Percentiles rank a stretch among this genome's conserved stretches.
Conservation (phyloP, 2,888 invertebrate species). For the Pseudococcus viburni region DNA sequence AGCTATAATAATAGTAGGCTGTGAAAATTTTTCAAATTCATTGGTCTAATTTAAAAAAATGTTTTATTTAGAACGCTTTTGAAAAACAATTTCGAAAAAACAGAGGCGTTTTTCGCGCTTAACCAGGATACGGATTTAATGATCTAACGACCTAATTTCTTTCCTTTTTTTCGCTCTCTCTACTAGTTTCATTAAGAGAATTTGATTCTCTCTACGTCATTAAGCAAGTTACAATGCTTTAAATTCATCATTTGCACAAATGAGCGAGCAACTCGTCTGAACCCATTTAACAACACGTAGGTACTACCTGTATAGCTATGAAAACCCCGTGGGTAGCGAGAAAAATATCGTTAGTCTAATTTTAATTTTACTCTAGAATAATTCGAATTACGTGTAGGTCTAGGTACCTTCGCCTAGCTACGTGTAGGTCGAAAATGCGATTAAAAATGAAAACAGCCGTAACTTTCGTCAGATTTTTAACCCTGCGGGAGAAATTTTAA, state of each 20-base stretch:
- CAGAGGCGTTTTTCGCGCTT: background rate
- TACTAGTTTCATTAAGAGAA: constrained; percentile 22
- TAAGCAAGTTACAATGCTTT: constrained; percentile 41
- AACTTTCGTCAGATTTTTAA: background rate
- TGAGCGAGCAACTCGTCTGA: background rate
- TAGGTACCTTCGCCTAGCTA: background rate
- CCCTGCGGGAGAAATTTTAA: background rate
- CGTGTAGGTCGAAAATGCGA: background rate
- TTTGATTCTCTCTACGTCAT: constrained; percentile 15
- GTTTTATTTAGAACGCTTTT: constrained; percentile 18
- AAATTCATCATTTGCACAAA: constrained; percentile 37
- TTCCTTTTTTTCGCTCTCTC: background rate
- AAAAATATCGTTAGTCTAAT: constrained; percentile 19
- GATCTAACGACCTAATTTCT: constrained; percentile 31
- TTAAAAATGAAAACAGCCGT: background rate
- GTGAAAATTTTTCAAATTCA: background rate
- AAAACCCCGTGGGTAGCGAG: background rate
- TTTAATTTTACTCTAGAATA: constrained; percentile 9
- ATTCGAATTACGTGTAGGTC: background rate
- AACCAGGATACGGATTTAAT: constrained; percentile 27
- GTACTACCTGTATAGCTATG: background rate
- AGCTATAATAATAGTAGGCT: background rate
- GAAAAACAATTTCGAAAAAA: constrained; percentile 14
- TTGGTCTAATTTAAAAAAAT: constrained; percentile 9
- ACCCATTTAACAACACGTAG: constrained; percentile 10